Evolutionary conservation across 2,797 vertebrate species (phyloP).

Genomic region (Melopsittacus undulatus): DNA sequence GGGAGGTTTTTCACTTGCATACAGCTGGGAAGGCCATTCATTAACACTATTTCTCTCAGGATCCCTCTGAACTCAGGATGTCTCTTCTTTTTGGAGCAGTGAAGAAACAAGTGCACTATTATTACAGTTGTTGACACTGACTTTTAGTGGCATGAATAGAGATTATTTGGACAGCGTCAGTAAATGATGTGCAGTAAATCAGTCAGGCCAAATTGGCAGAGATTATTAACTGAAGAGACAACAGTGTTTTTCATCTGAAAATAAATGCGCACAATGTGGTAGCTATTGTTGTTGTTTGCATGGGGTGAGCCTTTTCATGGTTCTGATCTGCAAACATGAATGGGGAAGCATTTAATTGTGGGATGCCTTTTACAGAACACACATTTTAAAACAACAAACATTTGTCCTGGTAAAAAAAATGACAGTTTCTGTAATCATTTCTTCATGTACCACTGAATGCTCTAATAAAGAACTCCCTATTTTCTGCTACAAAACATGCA

Average conservation of each 20-base stretch:
- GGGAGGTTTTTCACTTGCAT: conserved; percentile 21
- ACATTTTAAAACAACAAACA: conserved; percentile 22
- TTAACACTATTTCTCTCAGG: conserved; percentile 56
- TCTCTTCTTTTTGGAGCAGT: conserved; percentile 36
- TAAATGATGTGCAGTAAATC: conserved; percentile 54
- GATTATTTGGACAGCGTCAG: conserved; percentile 50
- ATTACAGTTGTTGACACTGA: conserved; percentile 50
- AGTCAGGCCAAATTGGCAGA: conserved; percentile 54
- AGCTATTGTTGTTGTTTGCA: conserved; percentile 40
- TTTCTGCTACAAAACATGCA: not conserved
- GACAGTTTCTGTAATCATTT: conserved; percentile 19
- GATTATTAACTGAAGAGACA: conserved; percentile 23
- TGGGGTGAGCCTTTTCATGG: not conserved
- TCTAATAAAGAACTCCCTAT: conserved; percentile 4
- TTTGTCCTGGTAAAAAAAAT: conserved; percentile 37
- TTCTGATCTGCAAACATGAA: conserved; percentile 1
- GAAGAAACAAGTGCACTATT: conserved; percentile 45
- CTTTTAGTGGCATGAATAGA: conserved; percentile 45
- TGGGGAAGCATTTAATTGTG: not conserved
- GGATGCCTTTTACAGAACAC: not conserved
- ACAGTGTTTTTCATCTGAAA: conserved; percentile 51
- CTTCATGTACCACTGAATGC: not conserved
- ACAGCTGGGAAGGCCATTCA: conserved; percentile 53
- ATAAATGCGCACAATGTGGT: conserved; percentile 4
- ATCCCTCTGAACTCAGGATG: conserved; percentile 42